A percentile compares a stretch with the other conserved stretches of the same genome.
phyloP scores from a whole-genome alignment of 2,113 vertebrate genomes.

The Psittacula cyanocephala region DNA sequence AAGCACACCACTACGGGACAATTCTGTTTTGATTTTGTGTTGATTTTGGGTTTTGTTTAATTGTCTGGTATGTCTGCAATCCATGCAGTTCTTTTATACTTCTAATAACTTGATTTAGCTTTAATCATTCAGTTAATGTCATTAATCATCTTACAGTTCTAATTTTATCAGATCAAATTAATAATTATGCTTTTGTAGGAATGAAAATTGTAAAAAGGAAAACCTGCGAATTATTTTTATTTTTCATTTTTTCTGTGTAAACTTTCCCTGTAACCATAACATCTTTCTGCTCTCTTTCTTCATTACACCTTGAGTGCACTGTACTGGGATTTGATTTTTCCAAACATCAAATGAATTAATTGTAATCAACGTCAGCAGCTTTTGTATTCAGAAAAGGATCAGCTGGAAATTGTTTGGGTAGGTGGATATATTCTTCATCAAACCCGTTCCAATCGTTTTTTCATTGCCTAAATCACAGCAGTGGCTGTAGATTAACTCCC shows the following conservation, averaged over 20 bases:
- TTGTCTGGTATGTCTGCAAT: neutral
- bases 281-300: neutral
- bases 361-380: neutral
- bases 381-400: neutral
- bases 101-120: neutral
- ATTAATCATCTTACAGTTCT: neutral
- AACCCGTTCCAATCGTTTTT: neutral
- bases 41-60: neutral
- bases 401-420: neutral
- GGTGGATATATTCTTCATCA: neutral
- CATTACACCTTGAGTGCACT: neutral
- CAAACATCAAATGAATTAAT: neutral
- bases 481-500: too few species aligned
- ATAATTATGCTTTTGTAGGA: neutral
- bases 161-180: slow-evolving; percentile 4
- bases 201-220: neutral
- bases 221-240: neutral
- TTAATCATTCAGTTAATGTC: neutral
- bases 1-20: neutral
- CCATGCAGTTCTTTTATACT: neutral
- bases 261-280: neutral
- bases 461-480: neutral
- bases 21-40: neutral
- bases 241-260: neutral
- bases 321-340: neutral